Conservation (phyloP, 2,797 vertebrate genomes). For the Arrhamphus sclerolepis region DNA sequence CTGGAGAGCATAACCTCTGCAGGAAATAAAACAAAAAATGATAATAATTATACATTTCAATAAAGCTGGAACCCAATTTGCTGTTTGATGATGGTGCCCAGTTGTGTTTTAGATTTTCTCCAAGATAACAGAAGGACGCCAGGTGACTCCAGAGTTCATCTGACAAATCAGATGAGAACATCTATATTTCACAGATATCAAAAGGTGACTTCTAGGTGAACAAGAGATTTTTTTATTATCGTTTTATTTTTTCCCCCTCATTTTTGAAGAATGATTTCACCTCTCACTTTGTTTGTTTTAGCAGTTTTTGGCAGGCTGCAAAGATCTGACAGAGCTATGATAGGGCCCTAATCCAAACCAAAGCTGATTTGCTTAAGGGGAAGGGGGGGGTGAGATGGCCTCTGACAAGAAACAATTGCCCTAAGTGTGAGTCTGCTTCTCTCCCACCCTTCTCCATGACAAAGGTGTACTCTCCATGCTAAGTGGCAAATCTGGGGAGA, state of each 20-base stretch:
- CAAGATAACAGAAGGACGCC: constrained; percentile 5
- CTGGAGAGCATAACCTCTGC: constrained; percentile 3
- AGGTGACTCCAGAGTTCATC: constrained; percentile 8
- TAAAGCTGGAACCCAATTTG: not conserved
- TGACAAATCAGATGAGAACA: constrained; percentile 13
- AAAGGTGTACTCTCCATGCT: constrained; percentile 81
- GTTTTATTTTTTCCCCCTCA: not conserved
- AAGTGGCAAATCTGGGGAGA: constrained; percentile 81
- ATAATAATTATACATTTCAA: not conserved
- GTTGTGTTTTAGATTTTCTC: constrained; percentile 4
- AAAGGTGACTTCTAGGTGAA: constrained; percentile 33
- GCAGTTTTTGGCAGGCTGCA: constrained; percentile 59
- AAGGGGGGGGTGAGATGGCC: constrained; percentile 64
- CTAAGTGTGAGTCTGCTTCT: constrained; percentile 72
- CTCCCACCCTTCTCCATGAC: constrained; percentile 75
- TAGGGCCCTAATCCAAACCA: constrained; percentile 75
- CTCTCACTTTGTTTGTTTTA: constrained; percentile 71
- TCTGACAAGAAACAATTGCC: constrained; percentile 79
- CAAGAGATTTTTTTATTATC: not conserved
- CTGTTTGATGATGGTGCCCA: not conserved
- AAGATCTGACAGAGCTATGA: constrained; percentile 72
- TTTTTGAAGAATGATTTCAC: constrained; percentile 12
- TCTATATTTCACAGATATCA: constrained; percentile 25
- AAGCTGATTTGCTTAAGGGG: constrained; percentile 78
- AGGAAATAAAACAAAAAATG: no score